Evolutionary conservation across 2,797 vertebrate species (phyloP).

Genomic region (Champsocephalus gunnari): DNA sequence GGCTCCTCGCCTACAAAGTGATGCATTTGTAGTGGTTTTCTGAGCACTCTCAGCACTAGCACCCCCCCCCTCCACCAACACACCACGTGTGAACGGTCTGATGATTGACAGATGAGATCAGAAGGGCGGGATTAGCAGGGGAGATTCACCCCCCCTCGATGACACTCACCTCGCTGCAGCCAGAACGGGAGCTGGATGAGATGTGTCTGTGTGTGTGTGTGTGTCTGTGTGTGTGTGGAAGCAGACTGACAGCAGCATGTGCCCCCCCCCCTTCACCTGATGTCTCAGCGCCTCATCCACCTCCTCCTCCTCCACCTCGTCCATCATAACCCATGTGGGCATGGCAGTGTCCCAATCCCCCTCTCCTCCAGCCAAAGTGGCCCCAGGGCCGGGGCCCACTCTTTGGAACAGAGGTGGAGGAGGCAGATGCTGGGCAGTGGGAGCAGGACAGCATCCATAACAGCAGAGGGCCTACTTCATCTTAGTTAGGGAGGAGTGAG

Average conservation of each 20-base stretch:
- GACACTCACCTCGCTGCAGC: conserved; percentile 26
- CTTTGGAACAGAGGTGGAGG: conserved; percentile 49
- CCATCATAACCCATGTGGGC: conserved; percentile 55
- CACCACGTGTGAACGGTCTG: conserved; percentile 50
- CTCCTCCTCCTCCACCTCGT: conserved; percentile 44
- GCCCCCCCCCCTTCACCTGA: conserved; percentile 59
- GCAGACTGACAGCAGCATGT: conserved; percentile 79
- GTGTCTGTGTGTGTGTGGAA: conserved; percentile 20
- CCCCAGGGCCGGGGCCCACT: conserved; percentile 41
- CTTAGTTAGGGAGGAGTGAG: conserved; percentile 61
- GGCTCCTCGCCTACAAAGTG: not conserved
- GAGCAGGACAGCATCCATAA: conserved; percentile 65
- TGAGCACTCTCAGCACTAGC: conserved; percentile 17
- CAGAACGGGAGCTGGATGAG: conserved; percentile 27
- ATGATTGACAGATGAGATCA: conserved; percentile 77
- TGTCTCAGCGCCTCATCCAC: conserved; percentile 55
- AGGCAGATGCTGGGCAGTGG: conserved; percentile 78
- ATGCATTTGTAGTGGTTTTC: not conserved
- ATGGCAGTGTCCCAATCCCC: conserved; percentile 64
- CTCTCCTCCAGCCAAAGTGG: conserved; percentile 54
- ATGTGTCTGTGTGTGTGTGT: conserved; percentile 16
- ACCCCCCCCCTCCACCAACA: conserved; percentile 23
- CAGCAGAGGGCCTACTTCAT: conserved; percentile 54
- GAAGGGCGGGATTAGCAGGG: conserved; percentile 71
- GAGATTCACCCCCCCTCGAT: conserved; percentile 31